These are phyloP conservation scores for Corynorhinus townsendii DNA, from an alignment of 2,113 vertebrate genomes.

Conservation along the genomic window DNA sequence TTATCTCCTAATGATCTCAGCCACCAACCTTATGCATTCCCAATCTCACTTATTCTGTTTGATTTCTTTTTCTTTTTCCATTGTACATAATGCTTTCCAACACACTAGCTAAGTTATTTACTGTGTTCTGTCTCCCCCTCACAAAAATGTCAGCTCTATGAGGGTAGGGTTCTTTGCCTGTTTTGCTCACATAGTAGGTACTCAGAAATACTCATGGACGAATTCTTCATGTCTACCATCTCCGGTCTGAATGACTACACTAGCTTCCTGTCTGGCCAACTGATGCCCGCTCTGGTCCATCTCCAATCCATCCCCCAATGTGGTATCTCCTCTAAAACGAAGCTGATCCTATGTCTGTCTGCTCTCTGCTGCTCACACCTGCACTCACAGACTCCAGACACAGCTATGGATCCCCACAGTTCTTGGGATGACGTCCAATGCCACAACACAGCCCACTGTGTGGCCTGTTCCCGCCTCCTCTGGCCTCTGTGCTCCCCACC, in stretches of 20 bases:
- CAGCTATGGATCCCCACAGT: background rate
- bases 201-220: background rate
- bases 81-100: background rate
- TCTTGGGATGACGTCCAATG: background rate
- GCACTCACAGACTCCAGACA: background rate
- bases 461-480: background rate
- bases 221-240: background rate
- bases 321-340: background rate
- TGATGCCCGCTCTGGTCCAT: background rate
- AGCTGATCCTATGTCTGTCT: background rate
- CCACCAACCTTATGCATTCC: background rate
- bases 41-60: background rate
- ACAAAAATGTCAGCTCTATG: background rate
- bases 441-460: rapidly evolving
- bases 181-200: background rate
- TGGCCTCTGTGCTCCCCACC: too few species aligned
- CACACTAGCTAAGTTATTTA: background rate
- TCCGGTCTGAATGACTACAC: background rate
- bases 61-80: background rate
- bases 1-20: background rate
- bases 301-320: background rate
- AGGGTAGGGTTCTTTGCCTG: background rate
- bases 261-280: background rate
- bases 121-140: background rate
- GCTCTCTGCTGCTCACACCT: background rate